A percentile compares a stretch with the other conserved stretches of the same genome.
These are phyloP conservation scores for Dilophus febrilis DNA, from an alignment of 2,888 invertebrate genomes.

Conservation along the genomic window DNA sequence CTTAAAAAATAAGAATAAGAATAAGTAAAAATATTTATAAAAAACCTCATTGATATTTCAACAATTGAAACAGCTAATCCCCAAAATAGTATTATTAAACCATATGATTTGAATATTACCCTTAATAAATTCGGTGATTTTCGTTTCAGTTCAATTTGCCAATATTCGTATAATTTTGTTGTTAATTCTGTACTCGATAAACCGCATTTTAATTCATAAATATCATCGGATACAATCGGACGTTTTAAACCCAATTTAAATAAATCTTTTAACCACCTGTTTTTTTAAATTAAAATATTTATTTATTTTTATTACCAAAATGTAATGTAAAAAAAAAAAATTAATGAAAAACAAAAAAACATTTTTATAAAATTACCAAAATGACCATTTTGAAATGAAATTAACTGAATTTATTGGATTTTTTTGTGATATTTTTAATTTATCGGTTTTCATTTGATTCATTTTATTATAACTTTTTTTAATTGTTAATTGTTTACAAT, in stretches of 20 bases:
- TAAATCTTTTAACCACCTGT: constrained; percentile 10
- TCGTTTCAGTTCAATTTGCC: constrained; percentile 8
- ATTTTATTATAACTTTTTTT: too few relatives aligned
- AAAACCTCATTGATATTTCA: constrained; percentile 5
- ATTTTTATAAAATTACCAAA: not conserved
- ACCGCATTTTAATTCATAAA: constrained; percentile 6
- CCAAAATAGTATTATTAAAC: constrained; percentile 4
- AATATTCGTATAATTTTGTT: constrained; percentile 6
- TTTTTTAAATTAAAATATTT: too few relatives aligned
- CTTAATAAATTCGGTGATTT: constrained; percentile 7
- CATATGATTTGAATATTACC: constrained; percentile 8
- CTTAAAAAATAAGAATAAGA: too few relatives aligned
- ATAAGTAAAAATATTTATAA: too few relatives aligned
- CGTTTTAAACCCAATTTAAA: constrained; percentile 9
- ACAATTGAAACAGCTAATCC: constrained; percentile 8
- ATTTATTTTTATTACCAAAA: too few relatives aligned
- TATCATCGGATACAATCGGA: constrained; percentile 7
- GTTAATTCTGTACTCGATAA: constrained; percentile 6
- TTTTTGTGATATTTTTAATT: not conserved
- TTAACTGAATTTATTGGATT: constrained; percentile 3
- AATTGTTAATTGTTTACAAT: too few relatives aligned
- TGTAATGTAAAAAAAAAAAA: too few relatives aligned
- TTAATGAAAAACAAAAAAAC: too few relatives aligned
- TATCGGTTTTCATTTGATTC: not conserved
- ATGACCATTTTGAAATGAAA: constrained; percentile 5